Conservation (phyloP, 2,888 invertebrate genomes). For the Drosophila neonasuta region DNA sequence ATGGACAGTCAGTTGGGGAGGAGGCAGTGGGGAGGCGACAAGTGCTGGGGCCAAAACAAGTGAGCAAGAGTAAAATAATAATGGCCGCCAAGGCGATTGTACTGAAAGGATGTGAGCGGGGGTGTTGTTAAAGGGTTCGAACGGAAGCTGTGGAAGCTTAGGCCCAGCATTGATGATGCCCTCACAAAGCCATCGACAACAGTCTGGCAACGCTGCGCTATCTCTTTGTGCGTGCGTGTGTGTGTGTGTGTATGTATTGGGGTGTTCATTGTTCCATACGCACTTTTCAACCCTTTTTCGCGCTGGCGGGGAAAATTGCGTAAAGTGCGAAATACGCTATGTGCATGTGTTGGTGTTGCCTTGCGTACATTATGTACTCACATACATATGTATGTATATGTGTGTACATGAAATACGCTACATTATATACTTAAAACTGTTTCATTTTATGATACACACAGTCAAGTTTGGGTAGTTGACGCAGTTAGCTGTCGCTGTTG, state of each 20-base stretch:
- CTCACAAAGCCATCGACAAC: slow-evolving; percentile 39
- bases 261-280: slow-evolving; percentile 59
- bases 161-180: slow-evolving; percentile 37
- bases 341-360: slow-evolving; percentile 31
- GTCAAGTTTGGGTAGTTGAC: slow-evolving; percentile 37
- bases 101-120: slow-evolving; percentile 7
- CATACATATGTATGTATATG: slow-evolving; percentile 24
- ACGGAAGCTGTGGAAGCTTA: slow-evolving; percentile 47
- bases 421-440: slow-evolving; percentile 69
- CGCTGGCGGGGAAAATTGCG: slow-evolving; percentile 74
- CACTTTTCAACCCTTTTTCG: slow-evolving; percentile 75
- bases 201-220: slow-evolving; percentile 68
- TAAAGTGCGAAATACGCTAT: slow-evolving; percentile 68
- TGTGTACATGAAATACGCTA: slow-evolving; percentile 42
- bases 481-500: slow-evolving; percentile 5
- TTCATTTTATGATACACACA: slow-evolving; percentile 56
- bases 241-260: slow-evolving; percentile 38
- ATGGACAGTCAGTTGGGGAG: background rate
- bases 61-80: slow-evolving; percentile 65
- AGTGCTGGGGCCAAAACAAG: slow-evolving; percentile 29
- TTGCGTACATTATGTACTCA: slow-evolving; percentile 38
- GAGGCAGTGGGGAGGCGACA: background rate
- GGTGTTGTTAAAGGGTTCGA: slow-evolving; percentile 45
- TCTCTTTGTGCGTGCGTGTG: slow-evolving; percentile 18
- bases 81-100: slow-evolving; percentile 62